These are phyloP conservation scores for Ceratothoa steindachneri DNA, from an alignment of 2,888 invertebrate genomes.

Conservation along the genomic window DNA sequence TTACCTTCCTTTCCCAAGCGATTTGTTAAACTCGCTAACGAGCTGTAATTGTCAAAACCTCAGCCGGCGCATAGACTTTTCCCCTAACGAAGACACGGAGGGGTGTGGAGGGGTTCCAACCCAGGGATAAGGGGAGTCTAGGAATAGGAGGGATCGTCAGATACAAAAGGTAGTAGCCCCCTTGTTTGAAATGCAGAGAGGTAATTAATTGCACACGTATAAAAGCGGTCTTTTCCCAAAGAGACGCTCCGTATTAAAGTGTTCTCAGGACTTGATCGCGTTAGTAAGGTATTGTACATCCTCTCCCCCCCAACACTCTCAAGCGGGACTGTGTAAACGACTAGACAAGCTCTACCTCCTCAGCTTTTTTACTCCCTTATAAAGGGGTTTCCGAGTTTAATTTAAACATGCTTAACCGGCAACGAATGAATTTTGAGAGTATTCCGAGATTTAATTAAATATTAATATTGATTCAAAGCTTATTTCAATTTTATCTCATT, in stretches of 20 bases:
- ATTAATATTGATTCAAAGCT: neutral
- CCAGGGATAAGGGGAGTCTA: no score
- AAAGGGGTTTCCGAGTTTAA: neutral
- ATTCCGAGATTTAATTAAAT: neutral
- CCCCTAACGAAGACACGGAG: neutral
- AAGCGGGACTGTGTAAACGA: no score
- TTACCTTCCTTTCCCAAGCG: conserved; percentile 25
- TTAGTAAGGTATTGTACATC: neutral
- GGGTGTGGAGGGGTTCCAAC: neutral
- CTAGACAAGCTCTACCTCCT: no score
- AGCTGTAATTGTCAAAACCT: conserved; percentile 42
- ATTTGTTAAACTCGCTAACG: conserved; percentile 43
- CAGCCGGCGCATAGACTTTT: conserved; percentile 9
- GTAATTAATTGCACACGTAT: neutral
- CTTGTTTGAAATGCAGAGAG: neutral
- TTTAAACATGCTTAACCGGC: neutral
- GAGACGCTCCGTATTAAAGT: neutral
- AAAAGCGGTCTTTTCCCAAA: neutral
- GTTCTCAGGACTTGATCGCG: neutral
- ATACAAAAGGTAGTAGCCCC: neutral
- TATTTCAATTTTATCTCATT: neutral
- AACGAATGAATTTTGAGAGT: neutral
- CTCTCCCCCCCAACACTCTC: neutral
- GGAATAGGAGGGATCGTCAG: neutral
- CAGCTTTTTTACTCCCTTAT: no score